A percentile compares a stretch with the other conserved stretches of the same genome.
These are phyloP conservation scores for Helicoverpa assulta DNA, from an alignment of 2,888 invertebrate species.

Conservation along the genomic window DNA sequence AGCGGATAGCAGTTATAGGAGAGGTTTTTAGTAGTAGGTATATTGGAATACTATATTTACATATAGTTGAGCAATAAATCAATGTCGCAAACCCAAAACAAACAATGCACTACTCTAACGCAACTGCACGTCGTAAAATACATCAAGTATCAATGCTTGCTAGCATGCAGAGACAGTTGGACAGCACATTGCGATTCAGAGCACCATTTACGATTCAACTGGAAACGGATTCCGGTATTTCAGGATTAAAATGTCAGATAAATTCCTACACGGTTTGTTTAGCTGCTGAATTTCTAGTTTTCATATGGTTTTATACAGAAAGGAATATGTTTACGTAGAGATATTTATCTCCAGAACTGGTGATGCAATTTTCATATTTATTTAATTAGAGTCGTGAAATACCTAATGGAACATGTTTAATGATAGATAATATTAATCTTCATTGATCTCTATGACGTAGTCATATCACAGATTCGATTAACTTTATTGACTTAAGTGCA, in stretches of 20 bases:
- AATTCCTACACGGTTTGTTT: conserved; percentile 12
- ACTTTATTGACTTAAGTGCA: not conserved
- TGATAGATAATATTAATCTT: not conserved
- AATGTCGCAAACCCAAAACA: conserved; percentile 4
- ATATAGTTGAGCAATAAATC: not conserved
- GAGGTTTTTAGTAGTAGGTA: too few species aligned
- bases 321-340: not conserved
- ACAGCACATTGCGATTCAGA: conserved; percentile 21
- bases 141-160: conserved; percentile 9
- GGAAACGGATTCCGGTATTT: conserved; percentile 21
- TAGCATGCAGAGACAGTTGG: conserved; percentile 5
- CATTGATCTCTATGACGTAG: not conserved
- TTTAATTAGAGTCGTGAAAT: not conserved
- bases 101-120: conserved; percentile 10
- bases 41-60: not conserved
- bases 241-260: conserved; percentile 18
- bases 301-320: not conserved
- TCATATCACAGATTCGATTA: not conserved
- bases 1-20: too few species aligned
- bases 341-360: not conserved
- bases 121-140: conserved; percentile 8
- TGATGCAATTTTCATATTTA: not conserved
- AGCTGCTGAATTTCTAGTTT: conserved; percentile 1
- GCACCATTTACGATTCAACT: conserved; percentile 33
- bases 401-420: not conserved